Evolutionary conservation across 2,888 invertebrate species (phyloP), one percentile per base, ranked within the genome.

Genomic region (Nycteola revayana): DNA sequence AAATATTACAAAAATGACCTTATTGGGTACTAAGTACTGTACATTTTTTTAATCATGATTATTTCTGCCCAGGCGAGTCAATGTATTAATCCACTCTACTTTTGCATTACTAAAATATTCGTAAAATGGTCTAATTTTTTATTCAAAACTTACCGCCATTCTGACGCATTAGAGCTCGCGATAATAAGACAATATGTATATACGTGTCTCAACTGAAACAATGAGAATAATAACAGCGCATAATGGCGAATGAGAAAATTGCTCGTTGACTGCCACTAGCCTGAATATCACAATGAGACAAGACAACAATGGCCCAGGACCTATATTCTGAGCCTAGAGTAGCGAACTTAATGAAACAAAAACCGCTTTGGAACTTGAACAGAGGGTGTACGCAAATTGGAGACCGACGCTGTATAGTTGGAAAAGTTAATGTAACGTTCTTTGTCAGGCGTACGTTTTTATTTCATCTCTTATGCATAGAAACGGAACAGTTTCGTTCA

Each of bases 181-280:
- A 56, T 66, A 69, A 66, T 70, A 73, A 67, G 69, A 69, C 68
- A 67, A 60, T 73, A 72, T 73, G 73, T 73, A 72, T 75, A 70
- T 79, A 74, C 75, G 73, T 78, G 67, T 73, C 60, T 53, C 63
- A 52, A 72, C 60, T 54, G 62, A 52, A 72, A 84, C 86, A 86
- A 85, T 83, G 79, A 67, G 66, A 67, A 81, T 82, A 82, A 83
- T 80, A 75, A 74, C 73, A 66, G 66, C 58, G 74, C 66, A 81
- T 82, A 83, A 83, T 82, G 60, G 75, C 55, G 81, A 85, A 84
- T 82, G 82, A 73, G 79, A 84, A 84, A 83, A 83, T 82, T 71
- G 81, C 82, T 77, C 80, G 80, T 80, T 75, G 75, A 75, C 72
- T 78, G 75, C 58, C 72, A 64, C 66, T 63, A 61, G 66, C 60